phyloP scores from a whole-genome alignment of 2,113 vertebrate species.

The Azemiops feae region DNA sequence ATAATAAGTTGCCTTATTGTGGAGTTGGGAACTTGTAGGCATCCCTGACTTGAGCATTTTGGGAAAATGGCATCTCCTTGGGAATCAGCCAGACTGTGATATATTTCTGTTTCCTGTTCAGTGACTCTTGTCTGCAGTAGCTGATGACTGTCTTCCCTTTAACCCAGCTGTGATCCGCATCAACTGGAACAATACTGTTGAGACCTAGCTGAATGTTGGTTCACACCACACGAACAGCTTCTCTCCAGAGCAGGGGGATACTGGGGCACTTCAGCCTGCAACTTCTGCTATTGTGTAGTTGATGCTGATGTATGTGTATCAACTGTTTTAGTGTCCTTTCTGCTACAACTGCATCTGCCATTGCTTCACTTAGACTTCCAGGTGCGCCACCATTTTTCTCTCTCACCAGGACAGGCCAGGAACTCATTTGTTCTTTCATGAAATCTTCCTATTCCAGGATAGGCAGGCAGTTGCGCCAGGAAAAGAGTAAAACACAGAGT shows the following conservation, averaged over 20 bases:
- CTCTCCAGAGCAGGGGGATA: accelerated
- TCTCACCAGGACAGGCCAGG: neutral
- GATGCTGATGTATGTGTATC: neutral
- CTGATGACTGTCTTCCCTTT: neutral
- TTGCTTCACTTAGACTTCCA: neutral
- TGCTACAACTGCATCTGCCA: slow-evolving; percentile 13
- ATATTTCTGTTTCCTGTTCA: slow-evolving; percentile 10
- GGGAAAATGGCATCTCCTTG: slow-evolving; percentile 5
- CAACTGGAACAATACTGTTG: neutral
- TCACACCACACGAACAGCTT: neutral
- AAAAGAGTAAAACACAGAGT: neutral
- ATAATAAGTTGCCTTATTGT: slow-evolving; percentile 80
- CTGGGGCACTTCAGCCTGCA: slow-evolving; percentile 12
- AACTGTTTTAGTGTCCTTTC: slow-evolving; percentile 25
- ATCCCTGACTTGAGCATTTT: slow-evolving; percentile 19
- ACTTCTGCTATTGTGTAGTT: slow-evolving; percentile 8
- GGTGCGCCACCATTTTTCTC: neutral
- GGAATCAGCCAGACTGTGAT: neutral
- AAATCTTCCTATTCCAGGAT: neutral
- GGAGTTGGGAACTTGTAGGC: slow-evolving; percentile 63
- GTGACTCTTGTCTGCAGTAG: slow-evolving; percentile 44
- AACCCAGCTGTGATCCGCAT: neutral
- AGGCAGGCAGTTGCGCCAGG: neutral
- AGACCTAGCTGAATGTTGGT: slow-evolving; percentile 48
- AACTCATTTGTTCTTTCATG: neutral